phyloP scores from a whole-genome alignment of 2,113 vertebrate species.

The Mirounga angustirostris region DNA sequence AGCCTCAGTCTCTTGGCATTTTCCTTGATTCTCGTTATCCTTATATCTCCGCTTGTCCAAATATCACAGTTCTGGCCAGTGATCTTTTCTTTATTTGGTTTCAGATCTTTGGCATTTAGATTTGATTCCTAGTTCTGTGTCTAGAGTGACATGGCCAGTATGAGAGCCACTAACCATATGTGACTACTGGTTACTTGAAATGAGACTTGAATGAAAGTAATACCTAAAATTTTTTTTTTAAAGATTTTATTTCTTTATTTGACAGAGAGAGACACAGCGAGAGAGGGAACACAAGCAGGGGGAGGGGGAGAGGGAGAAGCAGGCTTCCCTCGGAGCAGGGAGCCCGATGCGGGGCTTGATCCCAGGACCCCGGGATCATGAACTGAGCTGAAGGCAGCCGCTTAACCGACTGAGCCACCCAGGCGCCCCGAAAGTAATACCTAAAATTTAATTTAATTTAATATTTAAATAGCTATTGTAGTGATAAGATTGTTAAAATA shows the following conservation, averaged over 20 bases:
- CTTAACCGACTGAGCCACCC: too few species aligned
- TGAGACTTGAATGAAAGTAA: neutral
- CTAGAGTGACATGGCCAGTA: neutral
- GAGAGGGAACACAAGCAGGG: too few species aligned
- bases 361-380: too few species aligned
- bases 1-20: neutral
- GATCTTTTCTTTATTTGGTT: neutral
- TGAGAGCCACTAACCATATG: neutral
- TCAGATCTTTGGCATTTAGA: neutral
- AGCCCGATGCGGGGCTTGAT: too few species aligned
- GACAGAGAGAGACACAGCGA: too few species aligned
- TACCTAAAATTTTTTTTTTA: neutral
- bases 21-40: neutral
- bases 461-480: neutral
- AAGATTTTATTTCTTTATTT: too few species aligned
- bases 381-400: too few species aligned
- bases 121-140: neutral
- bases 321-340: too few species aligned
- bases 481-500: neutral
- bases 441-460: neutral
- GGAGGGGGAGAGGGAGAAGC: too few species aligned
- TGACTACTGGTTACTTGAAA: neutral
- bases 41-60: neutral
- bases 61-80: neutral
- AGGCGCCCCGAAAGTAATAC: too few species aligned